Conservation (phyloP, 2,113 vertebrate genomes). For the Clinocottus analis region DNA sequence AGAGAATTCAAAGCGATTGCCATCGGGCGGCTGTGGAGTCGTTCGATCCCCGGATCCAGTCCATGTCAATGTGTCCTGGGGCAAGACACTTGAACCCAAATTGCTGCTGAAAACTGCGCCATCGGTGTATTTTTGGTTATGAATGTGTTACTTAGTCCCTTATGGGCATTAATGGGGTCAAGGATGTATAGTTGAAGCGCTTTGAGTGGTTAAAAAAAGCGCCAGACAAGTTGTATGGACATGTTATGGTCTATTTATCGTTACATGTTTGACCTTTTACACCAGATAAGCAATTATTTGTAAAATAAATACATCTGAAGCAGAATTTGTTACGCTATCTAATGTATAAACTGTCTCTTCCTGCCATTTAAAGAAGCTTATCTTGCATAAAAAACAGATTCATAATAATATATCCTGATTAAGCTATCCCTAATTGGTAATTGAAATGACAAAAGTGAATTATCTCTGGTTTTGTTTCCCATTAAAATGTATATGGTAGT, state of each 20-base stretch:
- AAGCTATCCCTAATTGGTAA: not conserved
- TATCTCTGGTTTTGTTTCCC: not conserved
- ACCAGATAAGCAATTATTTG: not conserved
- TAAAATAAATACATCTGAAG: not conserved
- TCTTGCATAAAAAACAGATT: not conserved
- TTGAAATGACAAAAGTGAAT: conserved; percentile 10
- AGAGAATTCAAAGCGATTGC: no score
- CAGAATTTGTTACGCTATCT: not conserved
- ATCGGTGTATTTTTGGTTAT: no score
- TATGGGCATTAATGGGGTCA: no score
- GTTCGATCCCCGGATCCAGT: no score
- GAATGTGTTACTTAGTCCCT: no score
- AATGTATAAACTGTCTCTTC: not conserved
- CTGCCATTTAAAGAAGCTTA: not conserved
- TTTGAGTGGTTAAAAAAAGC: no score
- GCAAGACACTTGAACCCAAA: no score
- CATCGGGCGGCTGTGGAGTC: no score
- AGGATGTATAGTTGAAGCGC: no score
- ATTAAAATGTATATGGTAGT: not conserved
- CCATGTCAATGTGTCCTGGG: no score
- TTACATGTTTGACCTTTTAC: not conserved
- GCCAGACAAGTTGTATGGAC: not conserved
- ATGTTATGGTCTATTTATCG: no score
- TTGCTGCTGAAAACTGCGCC: no score
- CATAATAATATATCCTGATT: not conserved